Evolutionary conservation across 2,888 invertebrate species (phyloP).

Genomic region (Mythimna ferrago): DNA sequence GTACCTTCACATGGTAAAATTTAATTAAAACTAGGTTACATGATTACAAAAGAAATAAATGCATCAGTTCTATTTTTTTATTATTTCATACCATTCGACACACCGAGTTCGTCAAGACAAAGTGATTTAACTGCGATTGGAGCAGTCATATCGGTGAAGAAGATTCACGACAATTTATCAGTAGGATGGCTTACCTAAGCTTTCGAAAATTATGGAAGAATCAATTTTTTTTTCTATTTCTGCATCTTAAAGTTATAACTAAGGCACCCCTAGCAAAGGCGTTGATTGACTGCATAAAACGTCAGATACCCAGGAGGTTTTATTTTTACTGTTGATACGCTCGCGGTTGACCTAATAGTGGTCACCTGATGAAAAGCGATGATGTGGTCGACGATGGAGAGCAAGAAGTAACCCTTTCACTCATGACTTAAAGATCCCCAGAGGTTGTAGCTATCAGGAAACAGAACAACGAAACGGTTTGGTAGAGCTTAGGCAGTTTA

Average conservation of each 20-base stretch:
- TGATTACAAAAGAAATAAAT: not conserved
- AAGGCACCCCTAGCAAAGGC: not conserved
- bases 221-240: not conserved
- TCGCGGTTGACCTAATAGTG: no score
- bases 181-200: not conserved
- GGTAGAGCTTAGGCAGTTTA: no score
- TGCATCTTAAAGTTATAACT: not conserved
- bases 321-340: no score
- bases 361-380: no score
- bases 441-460: no score
- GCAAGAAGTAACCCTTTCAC: no score
- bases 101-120: not conserved
- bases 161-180: not conserved
- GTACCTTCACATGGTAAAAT: not conserved
- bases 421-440: no score
- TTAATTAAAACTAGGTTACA: slow-evolving; percentile 23
- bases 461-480: no score
- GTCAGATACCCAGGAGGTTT: no score
- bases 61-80: not conserved
- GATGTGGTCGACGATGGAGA: no score
- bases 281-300: not conserved
- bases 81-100: not conserved
- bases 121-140: not conserved
- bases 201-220: not conserved
- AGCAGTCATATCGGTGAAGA: not conserved